Conservation (phyloP, 2,113 vertebrate genomes). For the Himantopus leucocephalus region DNA sequence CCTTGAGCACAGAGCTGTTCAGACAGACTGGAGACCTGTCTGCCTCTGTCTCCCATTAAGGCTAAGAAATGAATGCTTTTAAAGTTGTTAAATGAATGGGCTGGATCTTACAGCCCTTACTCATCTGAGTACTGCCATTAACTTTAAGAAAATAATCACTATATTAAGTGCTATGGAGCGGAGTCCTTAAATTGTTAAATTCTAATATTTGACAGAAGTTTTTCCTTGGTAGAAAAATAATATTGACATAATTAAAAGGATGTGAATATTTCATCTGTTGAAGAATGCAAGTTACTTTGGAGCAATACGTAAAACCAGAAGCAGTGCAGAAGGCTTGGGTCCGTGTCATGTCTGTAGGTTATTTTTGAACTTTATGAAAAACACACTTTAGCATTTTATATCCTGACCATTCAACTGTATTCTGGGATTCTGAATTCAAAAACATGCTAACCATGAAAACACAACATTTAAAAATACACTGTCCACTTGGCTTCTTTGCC, state of each 20-base stretch:
- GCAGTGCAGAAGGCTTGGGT: constrained; percentile 32
- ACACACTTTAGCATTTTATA: constrained; percentile 60
- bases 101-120: constrained; percentile 40
- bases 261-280: constrained; percentile 60
- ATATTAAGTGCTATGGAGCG: constrained; percentile 14
- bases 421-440: constrained; percentile 72
- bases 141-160: constrained; percentile 56
- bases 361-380: constrained; percentile 76
- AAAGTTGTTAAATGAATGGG: constrained; percentile 40
- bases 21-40: constrained; percentile 58
- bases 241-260: constrained; percentile 50
- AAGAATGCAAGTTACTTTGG: constrained; percentile 50
- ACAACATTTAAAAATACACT: constrained; percentile 62
- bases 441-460: constrained; percentile 72
- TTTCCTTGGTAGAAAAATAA: constrained; percentile 26
- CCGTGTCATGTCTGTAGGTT: constrained; percentile 54
- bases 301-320: constrained; percentile 62
- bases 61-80: constrained; percentile 49
- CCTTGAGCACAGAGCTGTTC: constrained; percentile 5
- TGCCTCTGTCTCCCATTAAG: not conserved
- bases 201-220: constrained; percentile 28
- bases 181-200: constrained; percentile 27
- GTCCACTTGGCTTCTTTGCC: constrained; percentile 51
- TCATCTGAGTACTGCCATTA: constrained; percentile 23
- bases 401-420: constrained; percentile 54